Base-by-base conservation (phyloP, 2,888 invertebrate species). In the Onchidella celtica region DNA sequence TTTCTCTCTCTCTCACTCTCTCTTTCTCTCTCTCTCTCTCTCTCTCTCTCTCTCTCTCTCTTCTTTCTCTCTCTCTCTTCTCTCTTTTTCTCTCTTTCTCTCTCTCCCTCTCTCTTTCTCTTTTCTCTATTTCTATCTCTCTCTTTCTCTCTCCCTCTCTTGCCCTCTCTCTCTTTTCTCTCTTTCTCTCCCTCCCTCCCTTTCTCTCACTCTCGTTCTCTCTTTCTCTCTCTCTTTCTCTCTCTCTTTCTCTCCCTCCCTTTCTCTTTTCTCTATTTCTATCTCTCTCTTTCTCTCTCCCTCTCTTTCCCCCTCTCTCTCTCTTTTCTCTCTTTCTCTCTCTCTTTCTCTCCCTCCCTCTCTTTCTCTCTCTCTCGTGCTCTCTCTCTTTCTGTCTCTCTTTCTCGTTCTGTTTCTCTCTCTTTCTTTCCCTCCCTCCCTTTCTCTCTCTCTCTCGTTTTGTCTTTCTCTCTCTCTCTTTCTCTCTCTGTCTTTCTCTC, bases 141-240 rank as follows among this genome's bases (percentile, higher is more conserved):
- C 55, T 29, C 55, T 29, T 11, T 55, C 14, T 72, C 29, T 55
- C 24, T 72, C 29, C 32, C 55, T 72, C n/a, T 47, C 29, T 21
- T 72, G n/a, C 29, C 55, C 24, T 47, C 47, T 47, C 55, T 29
- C 6, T 38, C 9, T 72, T 14, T 72, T 27, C 55, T n/a, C 55
- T 3, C 55, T 27, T 29, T 21, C 55, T 47, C 11, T 21, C 11
- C 21, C 24, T 47, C 38, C 55, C 29, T 72, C 17, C 2, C 17
- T 40, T 6, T 24, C 47, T 55, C 6, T 4, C 24, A 47, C 17
- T 72, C 11, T 55, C 4, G 24, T 24, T 27, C 72, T 47, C 27
- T 47, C 3, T 72, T 32, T 66, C n/a, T n/a, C 11, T 29, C n/a
- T 66, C n/a, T 29, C 55, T 72, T 55, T 75, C 74, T 38, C 55